Evolutionary conservation across 2,113 vertebrate genomes (phyloP), one percentile per base, ranked within the genome.

Genomic region (Ibidorhyncha struthersii): DNA sequence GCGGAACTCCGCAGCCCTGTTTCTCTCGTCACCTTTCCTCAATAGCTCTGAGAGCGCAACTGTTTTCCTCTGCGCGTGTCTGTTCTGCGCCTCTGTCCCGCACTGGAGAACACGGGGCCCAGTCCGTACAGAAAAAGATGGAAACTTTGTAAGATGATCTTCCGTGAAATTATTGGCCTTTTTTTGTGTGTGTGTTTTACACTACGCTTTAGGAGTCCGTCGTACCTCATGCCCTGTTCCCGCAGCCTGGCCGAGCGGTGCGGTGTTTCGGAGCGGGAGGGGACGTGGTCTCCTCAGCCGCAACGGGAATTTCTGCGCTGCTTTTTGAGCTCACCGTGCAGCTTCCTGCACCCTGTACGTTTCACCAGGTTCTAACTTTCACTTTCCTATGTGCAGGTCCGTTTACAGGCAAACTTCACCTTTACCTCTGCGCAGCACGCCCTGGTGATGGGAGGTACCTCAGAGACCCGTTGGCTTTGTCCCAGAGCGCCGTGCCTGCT

Each of bases 81-180:
- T 5, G 62, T 25, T 27, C 50, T 2, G 41, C 52, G 2, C 3
- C 4, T 49, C 58, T 3, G 9, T n/a, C 5, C 36, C 1, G 38
- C 34, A 7, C 17, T 10, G 72, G 72, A n/a, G 25, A 15, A 34
- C n/a, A 4, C 2, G 61, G 69, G 61, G 59, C 90, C 49, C 43
- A 1, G 49, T 29, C 49, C 21, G 1, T 10, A 3, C 2, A 5
- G 53, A 40, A 27, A 27, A 27, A n/a, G 62, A 7, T 2, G 4
- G 47, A 6, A 38, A 38, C 22, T 6, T 4, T n/a, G 74, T 43
- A 43, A 59, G 61, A 3, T 12, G 74, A 50, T 81, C 69, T 26
- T 3, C 36, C 49, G 77, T 30, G 84, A 58, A n/a, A 6, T 6
- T 1, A 26, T 45, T 36, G 23, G 45, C 32, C 52, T 2, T 8